Conservation (phyloP, 2,888 invertebrate species). For the Apantesis nais region DNA sequence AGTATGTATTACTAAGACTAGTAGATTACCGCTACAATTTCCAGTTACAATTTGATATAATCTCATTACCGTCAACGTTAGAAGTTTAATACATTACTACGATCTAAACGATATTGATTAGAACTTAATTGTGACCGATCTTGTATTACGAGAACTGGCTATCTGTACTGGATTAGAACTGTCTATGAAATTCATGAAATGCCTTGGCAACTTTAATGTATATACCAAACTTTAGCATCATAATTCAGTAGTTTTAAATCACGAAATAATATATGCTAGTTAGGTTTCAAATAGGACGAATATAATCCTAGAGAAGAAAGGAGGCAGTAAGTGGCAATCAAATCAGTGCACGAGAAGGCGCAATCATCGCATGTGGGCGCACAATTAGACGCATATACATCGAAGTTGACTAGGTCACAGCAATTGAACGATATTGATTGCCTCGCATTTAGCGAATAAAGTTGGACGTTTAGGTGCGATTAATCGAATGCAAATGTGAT, state of each 20-base stretch:
- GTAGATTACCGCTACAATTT: too few species aligned
- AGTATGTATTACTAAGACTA: too few species aligned
- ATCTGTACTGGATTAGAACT: too few species aligned
- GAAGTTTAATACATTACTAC: too few species aligned
- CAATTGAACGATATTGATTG: slow-evolving; percentile 36
- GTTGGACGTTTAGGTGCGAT: not conserved
- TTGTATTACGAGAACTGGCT: too few species aligned
- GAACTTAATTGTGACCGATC: too few species aligned
- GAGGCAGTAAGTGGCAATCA: slow-evolving; percentile 60
- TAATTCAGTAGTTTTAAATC: not conserved
- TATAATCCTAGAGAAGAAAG: slow-evolving; percentile 39
- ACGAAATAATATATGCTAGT: not conserved
- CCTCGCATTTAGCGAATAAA: slow-evolving; percentile 10
- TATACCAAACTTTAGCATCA: not conserved
- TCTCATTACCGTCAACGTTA: too few species aligned
- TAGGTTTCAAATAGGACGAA: slow-evolving; percentile 2
- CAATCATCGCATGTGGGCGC: slow-evolving; percentile 64
- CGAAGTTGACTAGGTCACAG: slow-evolving; percentile 37
- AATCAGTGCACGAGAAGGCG: slow-evolving; percentile 63
- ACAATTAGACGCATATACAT: slow-evolving; percentile 56
- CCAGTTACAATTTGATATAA: too few species aligned
- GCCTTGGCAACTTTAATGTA: not conserved
- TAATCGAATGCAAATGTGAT: slow-evolving; percentile 3
- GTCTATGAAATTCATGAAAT: not conserved
- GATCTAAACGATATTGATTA: too few species aligned